Evolutionary conservation across 2,888 invertebrate genomes (phyloP), one percentile per base, ranked within the genome.

Genomic region (Phragmatobia fuliginosa): DNA sequence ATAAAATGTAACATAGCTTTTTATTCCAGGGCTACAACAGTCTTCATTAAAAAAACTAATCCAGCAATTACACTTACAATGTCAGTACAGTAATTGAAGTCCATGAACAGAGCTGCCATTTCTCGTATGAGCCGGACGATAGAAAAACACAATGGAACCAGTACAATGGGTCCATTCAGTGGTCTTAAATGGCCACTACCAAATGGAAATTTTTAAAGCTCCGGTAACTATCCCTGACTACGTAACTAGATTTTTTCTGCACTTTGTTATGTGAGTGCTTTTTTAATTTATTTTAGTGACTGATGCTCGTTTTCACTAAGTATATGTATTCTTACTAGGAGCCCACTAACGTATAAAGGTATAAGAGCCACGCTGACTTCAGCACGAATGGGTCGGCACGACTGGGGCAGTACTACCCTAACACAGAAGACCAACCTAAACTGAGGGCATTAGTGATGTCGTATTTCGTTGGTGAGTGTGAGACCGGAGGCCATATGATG

Each of bases 191-290:
- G 94, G 81, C 88, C 88, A 82, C 85, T 83, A 88, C 87, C 86
- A 87, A 92, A 94, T 94, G 93, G 94, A 93, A 92, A 94, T 93
- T 94, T n/a, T 93, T 88, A 92, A 85, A 86, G 89, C 86, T 83
- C 85, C 83, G 83, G 87, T 84, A 89, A 89, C 88, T 91, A 89
- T 90, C 85, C 87, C 82, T 83, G 81, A 80, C 78, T 82, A 81
- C 77, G 81, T 84, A 81, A 85, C 76, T 83, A 84, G 82, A 85
- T 87, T 90, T 90, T 89, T 87, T 86, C 66, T 68, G 74, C 16
- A 56, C 56, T 56, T 16, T 56, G 56, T 28, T 28, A 28, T 28
- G 14, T 6, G 56, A 28, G 28, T 2, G 28, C 28, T 28, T 28
- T 56, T 28, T 56, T 28, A 56, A 16, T 28, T 0, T 18, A 41